Percentiles rank a stretch among this genome's conserved stretches.
Conservation (phyloP, 2,888 invertebrate genomes). For the Habrosyne pyritoides region DNA sequence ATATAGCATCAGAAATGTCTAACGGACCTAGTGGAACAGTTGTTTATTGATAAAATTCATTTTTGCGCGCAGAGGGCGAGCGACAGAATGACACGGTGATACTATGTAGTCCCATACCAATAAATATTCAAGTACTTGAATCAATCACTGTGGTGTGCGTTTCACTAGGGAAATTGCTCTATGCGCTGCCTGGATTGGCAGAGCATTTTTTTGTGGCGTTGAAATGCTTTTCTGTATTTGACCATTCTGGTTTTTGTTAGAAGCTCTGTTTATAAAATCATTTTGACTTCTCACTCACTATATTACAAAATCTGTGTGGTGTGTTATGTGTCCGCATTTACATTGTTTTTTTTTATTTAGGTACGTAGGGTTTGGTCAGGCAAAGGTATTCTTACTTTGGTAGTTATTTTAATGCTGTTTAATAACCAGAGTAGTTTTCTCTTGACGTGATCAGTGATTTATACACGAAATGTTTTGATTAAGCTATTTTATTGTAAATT, state of each 20-base stretch:
- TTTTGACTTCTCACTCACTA: too few relatives aligned
- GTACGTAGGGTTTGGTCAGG: too few relatives aligned
- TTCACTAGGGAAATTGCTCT: background rate
- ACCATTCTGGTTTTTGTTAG: background rate
- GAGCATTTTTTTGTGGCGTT: background rate
- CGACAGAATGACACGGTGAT: background rate
- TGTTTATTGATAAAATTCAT: background rate
- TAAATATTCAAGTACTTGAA: conserved; percentile 1
- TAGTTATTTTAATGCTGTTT: too few relatives aligned
- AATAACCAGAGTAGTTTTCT: too few relatives aligned
- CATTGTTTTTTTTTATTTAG: too few relatives aligned
- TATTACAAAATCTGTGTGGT: background rate
- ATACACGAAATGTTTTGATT: too few relatives aligned
- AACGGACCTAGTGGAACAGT: background rate
- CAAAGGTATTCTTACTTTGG: too few relatives aligned
- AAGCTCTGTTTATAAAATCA: too few relatives aligned
- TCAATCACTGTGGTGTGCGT: background rate
- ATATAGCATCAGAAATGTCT: background rate
- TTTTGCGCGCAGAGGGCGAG: background rate
- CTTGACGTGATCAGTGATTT: too few relatives aligned
- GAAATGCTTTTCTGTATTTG: background rate
- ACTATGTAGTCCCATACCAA: background rate
- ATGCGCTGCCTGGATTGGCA: background rate
- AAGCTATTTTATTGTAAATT: too few relatives aligned
- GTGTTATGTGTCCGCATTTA: too few relatives aligned